Conservation (phyloP, 30 jellyfish, hydroid and myxozoan genomes). For the Aurelia sp. region DNA sequence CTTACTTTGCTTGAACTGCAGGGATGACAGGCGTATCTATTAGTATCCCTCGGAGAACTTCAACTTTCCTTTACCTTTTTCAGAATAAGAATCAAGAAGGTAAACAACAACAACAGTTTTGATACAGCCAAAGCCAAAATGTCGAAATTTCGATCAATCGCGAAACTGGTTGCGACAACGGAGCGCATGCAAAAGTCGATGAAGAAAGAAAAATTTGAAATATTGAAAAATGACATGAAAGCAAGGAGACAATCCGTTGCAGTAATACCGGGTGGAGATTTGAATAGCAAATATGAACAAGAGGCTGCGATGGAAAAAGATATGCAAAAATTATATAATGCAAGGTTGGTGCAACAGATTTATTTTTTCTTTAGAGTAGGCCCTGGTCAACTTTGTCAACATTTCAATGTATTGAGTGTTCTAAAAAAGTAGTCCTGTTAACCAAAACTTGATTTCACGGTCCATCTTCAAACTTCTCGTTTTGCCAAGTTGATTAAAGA, state of each 20-base stretch:
- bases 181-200: neutral
- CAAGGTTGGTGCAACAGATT: conserved; percentile 20
- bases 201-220: conserved; percentile 31
- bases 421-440: too few relatives aligned
- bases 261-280: conserved; percentile 1
- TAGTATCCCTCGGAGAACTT: neutral
- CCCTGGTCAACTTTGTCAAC: neutral
- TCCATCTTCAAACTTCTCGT: too few relatives aligned
- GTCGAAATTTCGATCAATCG: conserved; percentile 33
- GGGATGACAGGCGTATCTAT: too few relatives aligned
- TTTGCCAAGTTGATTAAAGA: too few relatives aligned
- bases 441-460: too few relatives aligned
- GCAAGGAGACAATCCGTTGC: conserved; percentile 11
- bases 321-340: conserved; percentile 43
- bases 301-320: conserved; percentile 42
- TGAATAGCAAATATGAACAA: conserved; percentile 69
- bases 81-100: neutral
- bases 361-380: neutral
- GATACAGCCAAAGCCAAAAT: conserved; percentile 5
- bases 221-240: conserved; percentile 23
- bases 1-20: too few relatives aligned
- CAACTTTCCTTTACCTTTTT: neutral
- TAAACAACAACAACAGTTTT: neutral
- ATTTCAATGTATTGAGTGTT: too few relatives aligned
- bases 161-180: conserved; percentile 16